These are phyloP conservation scores for Chlorodrepanis virens DNA, from an alignment of 2,113 vertebrate species.

Conservation along the genomic window DNA sequence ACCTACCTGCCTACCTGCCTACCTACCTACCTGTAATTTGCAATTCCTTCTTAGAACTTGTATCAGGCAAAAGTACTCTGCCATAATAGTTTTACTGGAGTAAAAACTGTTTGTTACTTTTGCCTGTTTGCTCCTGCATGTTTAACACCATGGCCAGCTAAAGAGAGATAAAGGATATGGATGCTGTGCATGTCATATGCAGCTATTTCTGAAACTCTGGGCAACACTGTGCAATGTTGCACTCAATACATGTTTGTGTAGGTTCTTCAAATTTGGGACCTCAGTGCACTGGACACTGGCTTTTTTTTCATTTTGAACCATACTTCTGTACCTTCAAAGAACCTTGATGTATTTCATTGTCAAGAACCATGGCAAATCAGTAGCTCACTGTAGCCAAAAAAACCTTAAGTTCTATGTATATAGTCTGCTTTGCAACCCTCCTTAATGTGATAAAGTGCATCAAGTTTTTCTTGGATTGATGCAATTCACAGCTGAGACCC, in stretches of 20 bases:
- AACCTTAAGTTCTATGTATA: fast-evolving
- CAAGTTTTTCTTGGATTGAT: not conserved
- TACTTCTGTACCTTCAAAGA: not conserved
- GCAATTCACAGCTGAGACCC: not conserved
- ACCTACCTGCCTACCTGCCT: not conserved
- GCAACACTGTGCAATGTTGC: not conserved
- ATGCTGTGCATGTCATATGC: not conserved
- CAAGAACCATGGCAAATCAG: not conserved
- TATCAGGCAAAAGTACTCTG: not conserved
- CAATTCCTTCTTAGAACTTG: not conserved
- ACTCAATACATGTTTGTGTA: not conserved
- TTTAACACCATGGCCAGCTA: not conserved
- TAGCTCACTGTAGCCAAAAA: not conserved
- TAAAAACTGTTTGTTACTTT: not conserved
- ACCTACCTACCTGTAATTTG: not conserved
- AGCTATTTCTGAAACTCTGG: not conserved
- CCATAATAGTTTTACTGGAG: not conserved
- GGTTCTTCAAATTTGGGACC: not conserved
- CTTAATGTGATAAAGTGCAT: not conserved
- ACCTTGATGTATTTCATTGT: not conserved
- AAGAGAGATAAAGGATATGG: not conserved
- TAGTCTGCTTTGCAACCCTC: not conserved
- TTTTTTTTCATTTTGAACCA: not conserved
- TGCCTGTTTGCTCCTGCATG: not conserved
- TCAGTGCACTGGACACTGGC: fast-evolving